Base-by-base conservation (phyloP, 2,797 vertebrate species). In the Myoxocephalus aenaeus region DNA sequence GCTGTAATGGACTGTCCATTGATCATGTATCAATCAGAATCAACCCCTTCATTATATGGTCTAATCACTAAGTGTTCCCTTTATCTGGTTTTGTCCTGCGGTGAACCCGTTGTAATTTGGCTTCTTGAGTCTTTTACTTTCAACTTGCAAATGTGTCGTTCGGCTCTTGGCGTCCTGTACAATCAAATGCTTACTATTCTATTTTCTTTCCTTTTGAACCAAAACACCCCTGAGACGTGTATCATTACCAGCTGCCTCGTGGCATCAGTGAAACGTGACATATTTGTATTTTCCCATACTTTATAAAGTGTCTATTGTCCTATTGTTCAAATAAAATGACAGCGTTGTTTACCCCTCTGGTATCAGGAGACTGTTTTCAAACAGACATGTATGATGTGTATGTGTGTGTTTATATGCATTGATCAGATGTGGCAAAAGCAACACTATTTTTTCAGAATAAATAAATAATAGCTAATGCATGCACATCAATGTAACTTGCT, bases 201-300 rank as follows among this genome's bases (percentile, higher is more conserved):
- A 69, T 74, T 84, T 82, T 67, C 75, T 90, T 91, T 57, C 54
- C 54, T 32, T 68, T 89, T 87, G 84, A 87, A 89, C 86, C 8
- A 66, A 83, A 82, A 79, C 78, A 65, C 57, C 83, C 75, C 81
- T 80, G 79, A 88, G 80, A 86, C 80, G 64, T 87, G 77, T 74
- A 69, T 89, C 82, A 89, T 86, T 77, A 86, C 71, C 82, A 90
- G 86, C 90, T 87, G 90, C 88, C 88, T 83, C 82, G 61, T 89
- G 88, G 89, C 83, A 83, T 93, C 84, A 86, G 88, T 93, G 89
- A 92, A 92, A 92, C 85, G 87, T 93, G 90, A 92, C 84, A 91
- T 93, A 87, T 94, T 93, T 94, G 93, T 94, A 93, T 84, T 94
- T 94, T 91, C 86, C 87, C 89, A 91, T 95, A 87, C 90, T 92